Evolutionary conservation across 2,113 vertebrate species (phyloP).

Genomic region (Columba livia): DNA sequence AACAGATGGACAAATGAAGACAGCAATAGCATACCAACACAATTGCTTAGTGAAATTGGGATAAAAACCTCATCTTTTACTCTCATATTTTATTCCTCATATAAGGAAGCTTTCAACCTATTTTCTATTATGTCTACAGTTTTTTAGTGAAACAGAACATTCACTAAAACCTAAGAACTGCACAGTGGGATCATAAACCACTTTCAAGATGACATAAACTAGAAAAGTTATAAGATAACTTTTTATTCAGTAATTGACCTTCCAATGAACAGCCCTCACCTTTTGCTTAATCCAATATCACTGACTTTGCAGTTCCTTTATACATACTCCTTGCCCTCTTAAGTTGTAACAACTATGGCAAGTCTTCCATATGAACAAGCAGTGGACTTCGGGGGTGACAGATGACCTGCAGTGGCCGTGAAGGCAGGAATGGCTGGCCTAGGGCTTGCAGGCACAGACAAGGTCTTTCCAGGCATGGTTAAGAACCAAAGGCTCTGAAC

Average conservation of each 20-base stretch:
- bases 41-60: background rate
- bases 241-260: background rate
- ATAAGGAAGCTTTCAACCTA: background rate
- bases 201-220: background rate
- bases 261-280: background rate
- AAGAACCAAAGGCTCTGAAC: background rate
- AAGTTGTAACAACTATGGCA: background rate
- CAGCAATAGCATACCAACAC: background rate
- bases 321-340: background rate
- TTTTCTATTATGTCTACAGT: background rate
- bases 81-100: background rate
- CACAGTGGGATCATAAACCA: background rate
- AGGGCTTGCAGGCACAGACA: background rate
- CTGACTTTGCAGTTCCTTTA: background rate
- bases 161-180: background rate
- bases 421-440: background rate
- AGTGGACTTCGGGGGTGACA: background rate
- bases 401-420: background rate
- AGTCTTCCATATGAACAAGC: background rate
- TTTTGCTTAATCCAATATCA: background rate
- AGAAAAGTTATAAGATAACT: background rate
- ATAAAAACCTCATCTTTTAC: background rate
- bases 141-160: background rate
- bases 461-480: background rate
- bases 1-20: background rate